A percentile compares a stretch with the other conserved stretches of the same genome.
Evolutionary conservation across 2,888 invertebrate genomes (phyloP).

Genomic region (Osmoderma eremita): DNA sequence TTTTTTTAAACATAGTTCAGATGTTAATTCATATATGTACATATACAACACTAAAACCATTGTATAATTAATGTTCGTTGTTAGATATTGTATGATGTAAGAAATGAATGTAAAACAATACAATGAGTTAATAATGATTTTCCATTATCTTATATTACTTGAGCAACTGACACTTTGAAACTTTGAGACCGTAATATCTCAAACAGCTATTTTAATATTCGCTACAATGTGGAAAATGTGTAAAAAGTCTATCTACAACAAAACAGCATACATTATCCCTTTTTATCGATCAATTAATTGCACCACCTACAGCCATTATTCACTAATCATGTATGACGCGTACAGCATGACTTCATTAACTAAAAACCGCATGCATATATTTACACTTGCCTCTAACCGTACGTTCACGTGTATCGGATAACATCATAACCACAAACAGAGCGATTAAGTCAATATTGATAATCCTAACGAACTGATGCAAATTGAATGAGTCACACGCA

Average conservation of each 20-base stretch:
- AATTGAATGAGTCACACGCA: constrained; percentile 27
- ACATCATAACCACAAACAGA: constrained; percentile 10
- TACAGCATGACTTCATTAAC: not conserved
- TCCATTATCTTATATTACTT: too few relatives aligned
- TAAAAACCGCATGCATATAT: not conserved
- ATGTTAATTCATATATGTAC: not conserved
- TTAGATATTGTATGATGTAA: too few relatives aligned
- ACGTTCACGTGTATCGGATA: not conserved
- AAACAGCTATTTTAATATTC: too few relatives aligned
- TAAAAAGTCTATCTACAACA: too few relatives aligned
- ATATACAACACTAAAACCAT: not conserved
- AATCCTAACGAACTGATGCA: constrained; percentile 1
- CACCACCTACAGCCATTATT: not conserved
- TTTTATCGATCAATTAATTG: too few relatives aligned
- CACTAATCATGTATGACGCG: not conserved
- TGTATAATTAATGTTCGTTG: not conserved
- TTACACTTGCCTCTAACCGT: not conserved
- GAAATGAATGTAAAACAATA: too few relatives aligned
- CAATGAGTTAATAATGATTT: too few relatives aligned
- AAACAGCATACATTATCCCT: too few relatives aligned
- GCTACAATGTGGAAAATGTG: too few relatives aligned
- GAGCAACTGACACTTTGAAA: too few relatives aligned
- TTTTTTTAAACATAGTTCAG: not conserved
- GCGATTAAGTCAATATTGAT: constrained; percentile 20
- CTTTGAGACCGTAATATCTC: too few relatives aligned